Evolutionary conservation across 2,797 vertebrate genomes (phyloP).

Genomic region (Lacerta agilis): DNA sequence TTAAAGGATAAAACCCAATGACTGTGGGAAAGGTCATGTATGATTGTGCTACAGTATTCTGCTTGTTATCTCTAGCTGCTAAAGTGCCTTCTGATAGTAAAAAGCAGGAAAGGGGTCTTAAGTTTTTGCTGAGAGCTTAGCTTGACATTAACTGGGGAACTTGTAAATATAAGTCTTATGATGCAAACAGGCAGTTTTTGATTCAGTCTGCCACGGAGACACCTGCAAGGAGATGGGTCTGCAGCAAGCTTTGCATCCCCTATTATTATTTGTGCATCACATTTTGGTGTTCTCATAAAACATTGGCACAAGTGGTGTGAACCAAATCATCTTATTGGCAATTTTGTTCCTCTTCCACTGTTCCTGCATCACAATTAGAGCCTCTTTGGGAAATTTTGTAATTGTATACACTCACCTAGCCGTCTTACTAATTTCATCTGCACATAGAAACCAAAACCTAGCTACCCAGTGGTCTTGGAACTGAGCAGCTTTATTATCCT

Average conservation of each 20-base stretch:
- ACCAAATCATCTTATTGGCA: background rate
- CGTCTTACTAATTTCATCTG: background rate
- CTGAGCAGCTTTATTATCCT: background rate
- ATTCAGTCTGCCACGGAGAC: background rate
- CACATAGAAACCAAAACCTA: background rate
- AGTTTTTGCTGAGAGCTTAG: background rate
- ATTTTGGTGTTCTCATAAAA: background rate
- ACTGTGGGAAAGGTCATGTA: background rate
- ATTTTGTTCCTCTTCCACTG: background rate
- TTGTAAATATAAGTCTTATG: background rate
- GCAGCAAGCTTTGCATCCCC: background rate
- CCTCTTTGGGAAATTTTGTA: background rate
- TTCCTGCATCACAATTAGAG: background rate
- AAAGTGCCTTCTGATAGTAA: background rate
- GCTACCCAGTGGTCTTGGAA: background rate
- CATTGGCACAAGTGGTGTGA: background rate
- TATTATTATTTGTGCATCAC: background rate
- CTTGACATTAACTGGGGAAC: background rate
- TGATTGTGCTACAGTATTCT: background rate
- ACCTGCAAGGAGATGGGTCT: background rate
- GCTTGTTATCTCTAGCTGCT: slow-evolving; percentile 21
- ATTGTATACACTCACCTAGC: background rate
- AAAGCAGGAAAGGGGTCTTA: slow-evolving; percentile 17
- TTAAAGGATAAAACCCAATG: background rate
- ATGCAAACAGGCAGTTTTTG: background rate